A percentile compares a stretch with the other conserved stretches of the same genome.
Conservation (phyloP, 35 echinoderm and acorn worm genomes). For the Apostichopus japonicus region DNA sequence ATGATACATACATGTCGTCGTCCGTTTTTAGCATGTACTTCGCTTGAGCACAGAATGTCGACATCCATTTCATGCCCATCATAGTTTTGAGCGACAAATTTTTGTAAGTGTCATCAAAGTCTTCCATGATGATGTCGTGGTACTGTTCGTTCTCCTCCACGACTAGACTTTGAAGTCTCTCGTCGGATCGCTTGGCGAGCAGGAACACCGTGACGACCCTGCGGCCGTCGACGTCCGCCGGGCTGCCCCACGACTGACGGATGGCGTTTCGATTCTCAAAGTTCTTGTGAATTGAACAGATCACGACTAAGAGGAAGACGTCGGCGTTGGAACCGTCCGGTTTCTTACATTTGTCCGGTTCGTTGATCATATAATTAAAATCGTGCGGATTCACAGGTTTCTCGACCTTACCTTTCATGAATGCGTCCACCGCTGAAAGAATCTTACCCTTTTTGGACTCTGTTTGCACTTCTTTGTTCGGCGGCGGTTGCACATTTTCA, state of each 20-base stretch:
- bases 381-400: slow-evolving; percentile 57
- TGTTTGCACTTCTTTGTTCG: neutral
- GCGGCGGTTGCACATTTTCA: too few species aligned
- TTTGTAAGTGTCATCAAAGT: slow-evolving; percentile 95
- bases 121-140: slow-evolving; percentile 91
- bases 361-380: slow-evolving; percentile 67
- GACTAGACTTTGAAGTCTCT: slow-evolving; percentile 68
- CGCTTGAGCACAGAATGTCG: slow-evolving; percentile 79
- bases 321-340: slow-evolving; percentile 48
- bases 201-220: slow-evolving; percentile 84
- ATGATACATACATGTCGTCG: slow-evolving; percentile 93
- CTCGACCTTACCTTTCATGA: slow-evolving; percentile 11
- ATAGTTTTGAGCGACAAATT: slow-evolving; percentile 92
- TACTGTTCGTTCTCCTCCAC: slow-evolving; percentile 75
- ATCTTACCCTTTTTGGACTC: neutral
- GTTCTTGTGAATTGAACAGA: slow-evolving; percentile 84
- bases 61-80: slow-evolving; percentile 93
- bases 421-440: slow-evolving; percentile 54
- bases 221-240: slow-evolving; percentile 64
- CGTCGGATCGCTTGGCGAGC: slow-evolving; percentile 75
- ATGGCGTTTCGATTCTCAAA: slow-evolving; percentile 96
- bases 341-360: slow-evolving; percentile 63
- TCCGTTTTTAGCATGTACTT: slow-evolving; percentile 92
- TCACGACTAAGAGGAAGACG: slow-evolving; percentile 62
- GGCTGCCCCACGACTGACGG: slow-evolving; percentile 87